Percentiles rank a stretch among this genome's conserved stretches.
Conservation (phyloP, 2,113 vertebrate species). For the Pseudorasbora parva region DNA sequence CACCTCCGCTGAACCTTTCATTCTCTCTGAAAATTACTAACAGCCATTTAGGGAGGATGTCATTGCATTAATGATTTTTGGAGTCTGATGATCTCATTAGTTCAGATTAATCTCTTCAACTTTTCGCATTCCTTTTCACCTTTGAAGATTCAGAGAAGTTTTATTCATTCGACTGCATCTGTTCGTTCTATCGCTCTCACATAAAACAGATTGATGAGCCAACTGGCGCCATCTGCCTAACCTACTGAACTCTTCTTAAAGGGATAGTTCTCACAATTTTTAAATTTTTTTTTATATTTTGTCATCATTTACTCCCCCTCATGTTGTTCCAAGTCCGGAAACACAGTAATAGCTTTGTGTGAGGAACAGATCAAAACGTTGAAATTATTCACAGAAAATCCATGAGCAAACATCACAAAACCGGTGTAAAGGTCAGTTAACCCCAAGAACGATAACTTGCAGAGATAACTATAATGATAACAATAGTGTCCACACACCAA, state of each 20-base stretch:
- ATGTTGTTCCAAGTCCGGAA: background rate
- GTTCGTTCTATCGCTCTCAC: slow-evolving; percentile 12
- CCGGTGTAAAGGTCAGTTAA: too few species aligned
- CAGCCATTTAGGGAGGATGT: slow-evolving; percentile 43
- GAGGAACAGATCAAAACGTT: background rate
- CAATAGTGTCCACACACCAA: too few species aligned
- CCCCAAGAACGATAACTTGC: too few species aligned
- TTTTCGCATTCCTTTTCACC: slow-evolving; percentile 53
- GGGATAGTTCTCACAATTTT: background rate
- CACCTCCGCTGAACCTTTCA: slow-evolving; percentile 50
- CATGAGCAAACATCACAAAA: background rate
- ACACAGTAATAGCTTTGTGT: background rate
- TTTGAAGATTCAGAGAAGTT: slow-evolving; percentile 64
- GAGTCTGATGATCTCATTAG: slow-evolving; percentile 59
- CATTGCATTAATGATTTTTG: slow-evolving; percentile 58
- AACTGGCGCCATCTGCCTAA: slow-evolving; percentile 45
- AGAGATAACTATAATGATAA: too few species aligned
- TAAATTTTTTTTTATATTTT: background rate
- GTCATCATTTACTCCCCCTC: background rate
- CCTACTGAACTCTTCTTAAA: slow-evolving; percentile 40
- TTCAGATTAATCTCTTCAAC: slow-evolving; percentile 57
- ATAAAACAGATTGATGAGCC: slow-evolving; percentile 38
- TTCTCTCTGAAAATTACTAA: slow-evolving; percentile 31
- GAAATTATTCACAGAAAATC: too few species aligned
- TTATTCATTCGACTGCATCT: slow-evolving; percentile 43